These are phyloP conservation scores for Chelidonichthys spinosus DNA, from an alignment of 2,797 vertebrate species.

Conservation along the genomic window DNA sequence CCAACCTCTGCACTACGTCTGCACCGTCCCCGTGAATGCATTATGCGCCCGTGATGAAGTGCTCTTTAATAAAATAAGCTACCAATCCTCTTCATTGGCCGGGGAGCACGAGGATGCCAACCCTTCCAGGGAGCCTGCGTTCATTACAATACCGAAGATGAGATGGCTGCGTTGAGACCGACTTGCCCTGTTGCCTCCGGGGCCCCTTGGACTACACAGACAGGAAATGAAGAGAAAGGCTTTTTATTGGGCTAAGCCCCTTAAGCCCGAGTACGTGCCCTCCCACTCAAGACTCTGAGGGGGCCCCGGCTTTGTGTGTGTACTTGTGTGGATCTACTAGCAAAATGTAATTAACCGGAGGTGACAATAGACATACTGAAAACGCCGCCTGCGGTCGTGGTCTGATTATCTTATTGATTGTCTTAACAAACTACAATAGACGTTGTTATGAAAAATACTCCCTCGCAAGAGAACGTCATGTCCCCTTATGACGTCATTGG, in stretches of 20 bases:
- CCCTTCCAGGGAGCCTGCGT: slow-evolving; percentile 27
- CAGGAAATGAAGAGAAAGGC: slow-evolving; percentile 58
- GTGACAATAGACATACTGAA: slow-evolving; percentile 34
- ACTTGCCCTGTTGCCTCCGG: slow-evolving; percentile 25
- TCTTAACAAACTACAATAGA: slow-evolving; percentile 26
- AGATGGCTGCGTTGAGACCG: slow-evolving; percentile 42
- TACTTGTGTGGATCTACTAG: slow-evolving; percentile 24
- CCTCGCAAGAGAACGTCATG: slow-evolving; percentile 13
- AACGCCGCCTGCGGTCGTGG: slow-evolving; percentile 18
- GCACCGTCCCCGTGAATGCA: neutral
- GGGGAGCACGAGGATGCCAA: slow-evolving; percentile 34
- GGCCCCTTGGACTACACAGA: slow-evolving; percentile 29
- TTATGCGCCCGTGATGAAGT: slow-evolving; percentile 38
- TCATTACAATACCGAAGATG: slow-evolving; percentile 51
- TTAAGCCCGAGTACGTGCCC: slow-evolving; percentile 50
- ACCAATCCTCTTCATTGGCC: slow-evolving; percentile 55
- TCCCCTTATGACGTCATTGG: slow-evolving; percentile 26
- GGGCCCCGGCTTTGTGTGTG: slow-evolving; percentile 21
- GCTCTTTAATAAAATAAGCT: slow-evolving; percentile 50
- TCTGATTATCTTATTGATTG: slow-evolving; percentile 18
- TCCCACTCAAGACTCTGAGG: slow-evolving; percentile 44
- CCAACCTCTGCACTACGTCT: slow-evolving; percentile 16
- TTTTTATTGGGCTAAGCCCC: slow-evolving; percentile 61
- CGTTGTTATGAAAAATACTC: slow-evolving; percentile 37
- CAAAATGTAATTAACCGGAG: slow-evolving; percentile 48